These are phyloP conservation scores for Talpa occidentalis DNA, from an alignment of 2,113 vertebrate species.

Conservation along the genomic window DNA sequence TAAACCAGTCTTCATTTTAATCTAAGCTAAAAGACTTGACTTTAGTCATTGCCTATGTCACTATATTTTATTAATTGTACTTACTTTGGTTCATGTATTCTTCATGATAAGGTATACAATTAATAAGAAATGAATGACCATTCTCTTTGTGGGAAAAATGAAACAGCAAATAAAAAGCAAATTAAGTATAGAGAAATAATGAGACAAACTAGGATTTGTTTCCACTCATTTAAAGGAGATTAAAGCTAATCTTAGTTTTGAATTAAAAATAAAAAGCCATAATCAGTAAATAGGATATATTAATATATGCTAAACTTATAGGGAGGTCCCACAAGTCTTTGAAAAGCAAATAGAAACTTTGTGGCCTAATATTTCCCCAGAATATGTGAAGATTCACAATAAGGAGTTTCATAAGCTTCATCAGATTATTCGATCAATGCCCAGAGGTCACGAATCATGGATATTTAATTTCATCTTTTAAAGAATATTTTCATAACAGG, in stretches of 20 bases:
- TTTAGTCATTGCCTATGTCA: not conserved
- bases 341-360: not conserved
- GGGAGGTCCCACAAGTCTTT: not conserved
- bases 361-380: not conserved
- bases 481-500: not conserved
- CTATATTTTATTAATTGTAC: not conserved
- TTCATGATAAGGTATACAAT: not conserved
- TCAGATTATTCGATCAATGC: not conserved
- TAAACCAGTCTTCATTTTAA: not conserved
- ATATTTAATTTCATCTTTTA: not conserved
- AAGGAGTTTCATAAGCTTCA: not conserved
- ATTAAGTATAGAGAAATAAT: not conserved
- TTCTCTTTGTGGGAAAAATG: not conserved
- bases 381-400: not conserved
- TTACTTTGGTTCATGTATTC: not conserved
- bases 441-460: not conserved
- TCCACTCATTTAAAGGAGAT: not conserved
- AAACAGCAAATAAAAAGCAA: not conserved
- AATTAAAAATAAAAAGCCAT: slow-evolving; percentile 3
- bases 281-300: not conserved
- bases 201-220: not conserved
- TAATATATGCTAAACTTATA: not conserved
- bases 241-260: not conserved
- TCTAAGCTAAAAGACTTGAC: not conserved
- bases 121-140: not conserved